Conservation (phyloP, 2,113 vertebrate genomes). For the Mus pahari region DNA sequence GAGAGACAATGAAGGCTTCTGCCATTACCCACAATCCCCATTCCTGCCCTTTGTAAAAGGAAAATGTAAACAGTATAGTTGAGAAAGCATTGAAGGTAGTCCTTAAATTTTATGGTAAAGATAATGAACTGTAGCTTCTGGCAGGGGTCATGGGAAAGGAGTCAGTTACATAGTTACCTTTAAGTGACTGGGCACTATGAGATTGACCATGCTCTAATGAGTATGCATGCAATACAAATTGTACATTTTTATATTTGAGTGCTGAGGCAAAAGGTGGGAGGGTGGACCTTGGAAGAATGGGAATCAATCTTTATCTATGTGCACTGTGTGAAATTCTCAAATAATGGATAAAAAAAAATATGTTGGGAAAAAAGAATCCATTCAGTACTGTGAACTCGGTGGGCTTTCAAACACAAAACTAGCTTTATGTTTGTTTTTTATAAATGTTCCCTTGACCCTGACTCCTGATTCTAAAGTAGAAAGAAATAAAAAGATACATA, state of each 20-base stretch:
- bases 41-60: background rate
- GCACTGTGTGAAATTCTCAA: background rate
- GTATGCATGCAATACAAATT: background rate
- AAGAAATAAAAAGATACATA: background rate
- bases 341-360: background rate
- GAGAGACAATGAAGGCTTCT: background rate
- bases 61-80: background rate
- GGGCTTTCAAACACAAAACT: background rate
- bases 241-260: background rate
- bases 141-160: background rate
- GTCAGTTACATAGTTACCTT: background rate
- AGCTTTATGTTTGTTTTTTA: background rate
- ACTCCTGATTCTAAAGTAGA: background rate
- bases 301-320: background rate
- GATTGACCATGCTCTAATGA: background rate
- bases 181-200: background rate
- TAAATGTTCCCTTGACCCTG: background rate
- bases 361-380: background rate
- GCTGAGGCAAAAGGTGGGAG: background rate
- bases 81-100: background rate
- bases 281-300: background rate
- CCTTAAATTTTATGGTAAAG: background rate
- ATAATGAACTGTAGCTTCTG: background rate
- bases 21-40: background rate
- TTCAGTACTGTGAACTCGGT: background rate